phyloP scores from a whole-genome alignment of 1,140 invertebrate genomes.

The Platyura marginata region DNA sequence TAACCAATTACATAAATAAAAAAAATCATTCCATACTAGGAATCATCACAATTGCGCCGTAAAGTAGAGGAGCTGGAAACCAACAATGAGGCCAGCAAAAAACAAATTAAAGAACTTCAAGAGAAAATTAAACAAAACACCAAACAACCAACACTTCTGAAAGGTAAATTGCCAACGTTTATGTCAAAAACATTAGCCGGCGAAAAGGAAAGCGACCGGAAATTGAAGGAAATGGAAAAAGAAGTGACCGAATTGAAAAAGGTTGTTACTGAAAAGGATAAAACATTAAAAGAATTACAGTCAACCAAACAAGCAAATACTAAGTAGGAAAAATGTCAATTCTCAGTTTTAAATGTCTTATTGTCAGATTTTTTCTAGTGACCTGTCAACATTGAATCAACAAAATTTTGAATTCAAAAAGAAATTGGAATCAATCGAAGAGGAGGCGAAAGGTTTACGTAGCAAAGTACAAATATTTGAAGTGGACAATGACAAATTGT shows the following conservation, averaged over 20 bases:
- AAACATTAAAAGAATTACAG: slow-evolving; percentile 55
- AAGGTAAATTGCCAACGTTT: slow-evolving; percentile 3
- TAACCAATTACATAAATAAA: no score
- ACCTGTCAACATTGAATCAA: no score
- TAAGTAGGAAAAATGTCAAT: slow-evolving; percentile 44
- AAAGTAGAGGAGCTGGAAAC: slow-evolving; percentile 72
- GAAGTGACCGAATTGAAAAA: slow-evolving; percentile 52
- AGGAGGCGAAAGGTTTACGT: slow-evolving; percentile 45
- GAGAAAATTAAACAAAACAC: slow-evolving; percentile 34
- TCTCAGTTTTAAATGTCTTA: no score
- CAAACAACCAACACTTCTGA: slow-evolving; percentile 12
- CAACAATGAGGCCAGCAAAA: slow-evolving; percentile 53
- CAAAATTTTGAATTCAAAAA: slow-evolving; percentile 46
- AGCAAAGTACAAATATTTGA: slow-evolving; percentile 44
- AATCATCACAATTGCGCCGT: slow-evolving; percentile 56
- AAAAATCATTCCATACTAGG: no score
- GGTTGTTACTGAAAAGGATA: slow-evolving; percentile 66
- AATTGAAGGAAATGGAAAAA: slow-evolving; percentile 47
- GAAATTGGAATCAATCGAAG: slow-evolving; percentile 52
- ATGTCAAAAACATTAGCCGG: slow-evolving; percentile 23
- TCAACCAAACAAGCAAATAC: slow-evolving; percentile 47
- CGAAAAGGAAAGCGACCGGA: slow-evolving; percentile 37
- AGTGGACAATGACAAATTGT: slow-evolving; percentile 52
- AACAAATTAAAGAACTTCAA: slow-evolving; percentile 57
- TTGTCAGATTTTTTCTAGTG: no score